A percentile compares a stretch with the other conserved stretches of the same genome.
These are phyloP conservation scores for Calyptommatus sinebrachiatus DNA, from an alignment of 2,113 vertebrate species.

Conservation along the genomic window DNA sequence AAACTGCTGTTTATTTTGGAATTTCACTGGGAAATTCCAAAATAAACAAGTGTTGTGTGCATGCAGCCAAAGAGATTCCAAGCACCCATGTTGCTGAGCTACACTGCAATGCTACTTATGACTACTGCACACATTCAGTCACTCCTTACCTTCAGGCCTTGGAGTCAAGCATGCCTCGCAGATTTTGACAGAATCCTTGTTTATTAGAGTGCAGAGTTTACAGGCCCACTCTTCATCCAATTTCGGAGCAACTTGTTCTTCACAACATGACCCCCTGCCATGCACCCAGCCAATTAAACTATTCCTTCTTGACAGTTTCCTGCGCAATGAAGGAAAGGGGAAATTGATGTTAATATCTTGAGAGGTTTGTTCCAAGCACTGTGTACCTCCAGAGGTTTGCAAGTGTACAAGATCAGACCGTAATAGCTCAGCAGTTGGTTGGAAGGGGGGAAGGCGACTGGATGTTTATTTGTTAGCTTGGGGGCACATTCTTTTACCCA, in stretches of 20 bases:
- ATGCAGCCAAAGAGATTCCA: conserved; percentile 13
- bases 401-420: conserved; percentile 1
- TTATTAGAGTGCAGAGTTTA: conserved; percentile 84
- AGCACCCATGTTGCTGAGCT: not conserved
- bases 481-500: not conserved
- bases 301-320: conserved; percentile 78
- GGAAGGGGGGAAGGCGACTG: not conserved
- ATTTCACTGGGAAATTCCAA: no score
- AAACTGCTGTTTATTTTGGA: no score
- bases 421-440: conserved; percentile 16
- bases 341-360: conserved; percentile 52
- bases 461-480: not conserved
- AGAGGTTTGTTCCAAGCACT: conserved; percentile 47
- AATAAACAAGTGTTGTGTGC: not conserved
- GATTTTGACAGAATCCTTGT: conserved; percentile 72
- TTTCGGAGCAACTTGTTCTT: conserved; percentile 70
- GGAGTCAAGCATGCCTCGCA: conserved; percentile 88
- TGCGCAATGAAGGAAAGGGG: conserved; percentile 58
- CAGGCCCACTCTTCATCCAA: conserved; percentile 89
- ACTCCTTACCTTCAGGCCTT: conserved; percentile 84
- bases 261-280: conserved; percentile 45
- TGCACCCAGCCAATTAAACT: conserved; percentile 72
- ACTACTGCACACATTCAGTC: conserved; percentile 9
- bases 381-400: not conserved
- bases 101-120: conserved; percentile 25